Evolutionary conservation across 2,113 vertebrate genomes (phyloP).

Genomic region (Nanorana parkeri): DNA sequence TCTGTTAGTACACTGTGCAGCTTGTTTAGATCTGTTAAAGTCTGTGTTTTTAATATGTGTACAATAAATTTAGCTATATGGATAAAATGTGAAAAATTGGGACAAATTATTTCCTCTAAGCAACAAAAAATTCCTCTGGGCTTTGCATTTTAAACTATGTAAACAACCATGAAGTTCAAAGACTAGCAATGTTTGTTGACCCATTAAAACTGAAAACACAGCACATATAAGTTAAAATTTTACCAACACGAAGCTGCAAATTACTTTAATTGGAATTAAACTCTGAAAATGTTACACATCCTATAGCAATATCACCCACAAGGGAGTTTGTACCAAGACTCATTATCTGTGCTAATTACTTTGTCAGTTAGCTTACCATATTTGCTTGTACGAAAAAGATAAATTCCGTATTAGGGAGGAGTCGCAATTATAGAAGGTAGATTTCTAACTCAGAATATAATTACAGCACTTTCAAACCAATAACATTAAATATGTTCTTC

Average conservation of each 20-base stretch:
- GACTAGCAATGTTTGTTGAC: conserved; percentile 34
- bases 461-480: background rate
- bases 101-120: conserved; percentile 13
- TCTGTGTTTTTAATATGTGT: background rate
- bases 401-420: conserved; percentile 15
- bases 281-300: conserved; percentile 42
- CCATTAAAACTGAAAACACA: conserved; percentile 38
- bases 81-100: conserved; percentile 5
- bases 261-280: conserved; percentile 37
- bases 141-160: conserved; percentile 20
- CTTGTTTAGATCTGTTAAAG: background rate
- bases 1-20: no score
- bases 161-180: conserved; percentile 35
- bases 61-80: conserved; percentile 4
- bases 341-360: conserved; percentile 49
- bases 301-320: conserved; percentile 28
- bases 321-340: conserved; percentile 35
- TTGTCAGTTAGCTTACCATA: conserved; percentile 40
- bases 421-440: background rate
- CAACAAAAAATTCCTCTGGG: background rate
- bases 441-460: background rate
- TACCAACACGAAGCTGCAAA: conserved; percentile 24
- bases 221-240: conserved; percentile 23
- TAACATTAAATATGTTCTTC: background rate
- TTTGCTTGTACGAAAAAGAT: conserved; percentile 5